These are phyloP conservation scores for Hippasteria phrygiana DNA, from an alignment of 53 echinoderm and acorn worm genomes.

Conservation along the genomic window DNA sequence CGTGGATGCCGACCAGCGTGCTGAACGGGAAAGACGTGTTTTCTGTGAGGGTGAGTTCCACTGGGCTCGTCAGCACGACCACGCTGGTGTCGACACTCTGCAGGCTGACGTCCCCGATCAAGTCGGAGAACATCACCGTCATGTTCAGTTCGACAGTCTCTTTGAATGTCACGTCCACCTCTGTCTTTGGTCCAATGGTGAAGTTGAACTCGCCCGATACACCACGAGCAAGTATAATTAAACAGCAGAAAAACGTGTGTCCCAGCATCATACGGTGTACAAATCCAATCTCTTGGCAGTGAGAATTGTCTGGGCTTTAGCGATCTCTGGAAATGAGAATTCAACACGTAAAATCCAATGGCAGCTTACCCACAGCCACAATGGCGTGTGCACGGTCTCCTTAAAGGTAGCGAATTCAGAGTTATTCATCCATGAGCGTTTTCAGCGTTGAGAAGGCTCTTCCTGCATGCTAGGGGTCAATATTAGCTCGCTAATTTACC, in stretches of 20 bases:
- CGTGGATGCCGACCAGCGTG: slow-evolving; percentile 8
- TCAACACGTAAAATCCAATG: no score
- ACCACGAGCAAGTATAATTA: neutral
- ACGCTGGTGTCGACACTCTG: slow-evolving; percentile 26
- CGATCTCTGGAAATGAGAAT: no score
- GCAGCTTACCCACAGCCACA: no score
- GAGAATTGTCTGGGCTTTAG: no score
- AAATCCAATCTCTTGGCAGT: neutral
- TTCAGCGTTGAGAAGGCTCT: neutral
- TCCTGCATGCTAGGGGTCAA: neutral
- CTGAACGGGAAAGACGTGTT: slow-evolving; percentile 39
- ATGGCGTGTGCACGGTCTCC: no score
- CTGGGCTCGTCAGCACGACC: neutral
- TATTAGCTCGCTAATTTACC: neutral
- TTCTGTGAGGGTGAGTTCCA: neutral
- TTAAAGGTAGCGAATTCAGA: neutral
- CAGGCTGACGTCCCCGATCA: slow-evolving; percentile 2
- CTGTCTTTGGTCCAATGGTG: slow-evolving; percentile 17
- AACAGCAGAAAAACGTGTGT: neutral
- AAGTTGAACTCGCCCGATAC: slow-evolving; percentile 20
- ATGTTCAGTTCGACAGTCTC: slow-evolving; percentile 39
- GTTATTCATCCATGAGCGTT: neutral
- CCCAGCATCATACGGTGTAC: neutral
- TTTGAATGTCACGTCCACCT: slow-evolving; percentile 19
- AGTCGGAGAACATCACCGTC: slow-evolving; percentile 40